Evolutionary conservation across 1,140 invertebrate genomes (phyloP), one percentile per base, ranked within the genome.

Genomic region (Lepidurus apus): DNA sequence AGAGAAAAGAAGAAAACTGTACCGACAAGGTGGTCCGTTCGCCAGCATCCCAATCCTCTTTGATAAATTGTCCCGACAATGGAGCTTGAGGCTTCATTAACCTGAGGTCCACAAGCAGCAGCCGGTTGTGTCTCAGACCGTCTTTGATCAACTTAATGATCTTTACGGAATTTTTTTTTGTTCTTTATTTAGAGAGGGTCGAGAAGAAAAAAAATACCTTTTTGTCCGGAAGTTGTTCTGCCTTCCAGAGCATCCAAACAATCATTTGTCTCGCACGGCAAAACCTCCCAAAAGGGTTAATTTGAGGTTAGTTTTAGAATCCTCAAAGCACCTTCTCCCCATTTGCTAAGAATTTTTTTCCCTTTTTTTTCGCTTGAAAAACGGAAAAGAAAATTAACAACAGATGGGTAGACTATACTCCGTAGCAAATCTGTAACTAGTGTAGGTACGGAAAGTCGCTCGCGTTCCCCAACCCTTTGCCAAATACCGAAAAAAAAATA

Each of bases 1-100:
- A 21, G 0, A 65, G 17, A 65, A 65, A 65, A 65, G 53, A 17
- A 65, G 8, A 65, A 21, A 65, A 65, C 17, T n/a, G 21, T 65
- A 65, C 53, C 21, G 53, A 65, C 53, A 65, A 65, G 53, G 53
- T 65, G 53, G 53, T 65, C 53, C 53, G 21, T 34, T 34, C 17
- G 53, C 53, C 53, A 65, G 21, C 53, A 65, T 65, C 53, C n/a
- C 53, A 65, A 65, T 65, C 53, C 53, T 13, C 53, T 65, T 65
- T 65, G 53, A 65, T 65, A 65, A 65, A 65, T 65, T 65, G 53
- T 65, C 53, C 53, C 53, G 53, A 65, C 53, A 65, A 65, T 65
- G 8, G 53, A 65, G 53, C 53, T 65, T 21, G 53, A 65, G n/a
- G 21, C 53, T 65, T 65, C 53, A 65, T 65, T 65, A 65, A 65